A percentile compares a stretch with the other conserved stretches of the same genome.
These are phyloP conservation scores for Drosophila robusta DNA, from an alignment of 2,888 invertebrate genomes.

Conservation along the genomic window DNA sequence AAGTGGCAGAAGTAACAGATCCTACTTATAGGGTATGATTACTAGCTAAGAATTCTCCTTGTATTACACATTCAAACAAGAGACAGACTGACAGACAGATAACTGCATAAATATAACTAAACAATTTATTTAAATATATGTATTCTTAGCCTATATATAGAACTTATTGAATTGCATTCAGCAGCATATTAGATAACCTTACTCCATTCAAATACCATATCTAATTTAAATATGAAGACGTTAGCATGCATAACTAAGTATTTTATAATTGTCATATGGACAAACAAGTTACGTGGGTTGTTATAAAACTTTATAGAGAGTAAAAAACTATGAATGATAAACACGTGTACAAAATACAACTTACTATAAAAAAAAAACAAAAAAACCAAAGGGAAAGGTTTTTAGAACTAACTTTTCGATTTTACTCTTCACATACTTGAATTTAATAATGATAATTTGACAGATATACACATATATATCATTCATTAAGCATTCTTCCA, in stretches of 20 bases:
- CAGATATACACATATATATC: neutral
- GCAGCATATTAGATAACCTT: neutral
- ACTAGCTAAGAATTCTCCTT: neutral
- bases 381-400: too few species aligned
- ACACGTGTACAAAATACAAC: too few species aligned
- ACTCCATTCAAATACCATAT: too few species aligned
- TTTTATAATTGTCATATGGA: conserved; percentile 6
- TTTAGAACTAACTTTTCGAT: too few species aligned
- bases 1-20: neutral
- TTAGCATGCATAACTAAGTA: conserved; percentile 4
- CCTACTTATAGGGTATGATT: neutral
- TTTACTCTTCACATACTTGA: too few species aligned
- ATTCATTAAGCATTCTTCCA: neutral
- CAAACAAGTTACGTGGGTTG: conserved; percentile 5
- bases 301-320: neutral
- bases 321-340: neutral
- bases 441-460: too few species aligned
- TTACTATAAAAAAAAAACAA: neutral
- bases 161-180: neutral
- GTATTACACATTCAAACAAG: too few species aligned
- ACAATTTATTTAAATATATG: neutral
- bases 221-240: conserved; percentile 1
- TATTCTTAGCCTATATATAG: too few species aligned
- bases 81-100: too few species aligned
- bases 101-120: too few species aligned